Evolutionary conservation across 2,797 vertebrate genomes (phyloP).

Genomic region (Pseudochaenichthys georgianus): DNA sequence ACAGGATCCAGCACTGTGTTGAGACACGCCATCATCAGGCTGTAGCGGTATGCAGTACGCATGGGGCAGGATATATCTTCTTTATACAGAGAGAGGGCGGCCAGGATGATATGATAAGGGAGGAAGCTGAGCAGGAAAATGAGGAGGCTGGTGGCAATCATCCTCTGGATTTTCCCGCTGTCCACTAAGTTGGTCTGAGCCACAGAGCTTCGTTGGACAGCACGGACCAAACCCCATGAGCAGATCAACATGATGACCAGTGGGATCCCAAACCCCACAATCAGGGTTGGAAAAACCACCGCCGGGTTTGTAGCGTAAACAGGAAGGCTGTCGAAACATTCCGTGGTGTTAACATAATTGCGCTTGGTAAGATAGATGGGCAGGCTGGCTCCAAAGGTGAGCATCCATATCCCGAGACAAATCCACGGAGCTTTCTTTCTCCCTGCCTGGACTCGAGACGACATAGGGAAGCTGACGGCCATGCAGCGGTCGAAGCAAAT

Average conservation of each 20-base stretch:
- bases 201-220: constrained; percentile 71
- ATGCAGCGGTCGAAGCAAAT: constrained; percentile 84
- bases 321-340: constrained; percentile 72
- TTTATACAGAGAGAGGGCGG: constrained; percentile 33
- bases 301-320: constrained; percentile 26
- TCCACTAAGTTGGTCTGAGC: constrained; percentile 76
- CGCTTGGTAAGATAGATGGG: constrained; percentile 53
- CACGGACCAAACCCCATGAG: constrained; percentile 75
- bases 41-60: constrained; percentile 46
- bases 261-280: constrained; percentile 76
- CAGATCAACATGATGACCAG: constrained; percentile 73
- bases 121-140: constrained; percentile 84
- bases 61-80: neutral
- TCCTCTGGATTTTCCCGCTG: constrained; percentile 75
- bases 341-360: fast-evolving
- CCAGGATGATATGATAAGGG: constrained; percentile 79
- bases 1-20: constrained; percentile 83
- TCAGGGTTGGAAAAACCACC: constrained; percentile 59
- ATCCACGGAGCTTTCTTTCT: constrained; percentile 75
- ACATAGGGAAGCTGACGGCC: constrained; percentile 82
- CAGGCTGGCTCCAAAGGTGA: constrained; percentile 73
- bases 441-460: constrained; percentile 41
- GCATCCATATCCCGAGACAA: constrained; percentile 80
- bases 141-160: constrained; percentile 73
- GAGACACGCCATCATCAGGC: constrained; percentile 77